A percentile compares a stretch with the other conserved stretches of the same genome.
Conservation (phyloP, 2,797 vertebrate genomes). For the Betta splendens region DNA sequence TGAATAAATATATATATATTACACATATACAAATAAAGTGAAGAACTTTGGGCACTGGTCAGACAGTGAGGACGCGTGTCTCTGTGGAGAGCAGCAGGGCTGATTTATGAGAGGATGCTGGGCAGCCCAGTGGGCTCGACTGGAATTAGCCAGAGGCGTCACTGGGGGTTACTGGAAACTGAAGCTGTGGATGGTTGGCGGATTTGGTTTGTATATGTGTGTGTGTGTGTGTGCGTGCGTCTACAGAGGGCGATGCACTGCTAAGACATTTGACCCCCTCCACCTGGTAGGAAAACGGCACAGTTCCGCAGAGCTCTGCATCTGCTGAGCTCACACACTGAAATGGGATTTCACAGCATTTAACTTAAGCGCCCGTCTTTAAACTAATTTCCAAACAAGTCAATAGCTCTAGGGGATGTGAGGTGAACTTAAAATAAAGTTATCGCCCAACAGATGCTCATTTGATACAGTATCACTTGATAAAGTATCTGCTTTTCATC, state of each 20-base stretch:
- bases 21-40: slow-evolving; percentile 3
- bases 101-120: slow-evolving; percentile 76
- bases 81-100: slow-evolving; percentile 51
- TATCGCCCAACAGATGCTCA: slow-evolving; percentile 44
- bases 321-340: slow-evolving; percentile 40
- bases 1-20: neutral
- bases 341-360: slow-evolving; percentile 62
- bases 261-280: slow-evolving; percentile 58
- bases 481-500: slow-evolving; percentile 44
- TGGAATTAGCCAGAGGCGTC: slow-evolving; percentile 74
- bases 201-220: slow-evolving; percentile 12
- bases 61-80: slow-evolving; percentile 55
- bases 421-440: slow-evolving; percentile 60
- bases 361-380: slow-evolving; percentile 70
- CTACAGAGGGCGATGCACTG: slow-evolving; percentile 15
- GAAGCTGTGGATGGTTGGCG: slow-evolving; percentile 26
- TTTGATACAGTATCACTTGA: slow-evolving; percentile 30
- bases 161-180: slow-evolving; percentile 67
- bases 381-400: slow-evolving; percentile 61
- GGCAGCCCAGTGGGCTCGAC: slow-evolving; percentile 65
- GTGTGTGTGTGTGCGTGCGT: slow-evolving; percentile 12
- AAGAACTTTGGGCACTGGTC: slow-evolving; percentile 30
- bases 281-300: slow-evolving; percentile 55
- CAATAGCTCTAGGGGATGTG: slow-evolving; percentile 46
- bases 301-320: slow-evolving; percentile 54